Conservation (phyloP, 2,113 vertebrate genomes). For the Nesospiza acunhae region DNA sequence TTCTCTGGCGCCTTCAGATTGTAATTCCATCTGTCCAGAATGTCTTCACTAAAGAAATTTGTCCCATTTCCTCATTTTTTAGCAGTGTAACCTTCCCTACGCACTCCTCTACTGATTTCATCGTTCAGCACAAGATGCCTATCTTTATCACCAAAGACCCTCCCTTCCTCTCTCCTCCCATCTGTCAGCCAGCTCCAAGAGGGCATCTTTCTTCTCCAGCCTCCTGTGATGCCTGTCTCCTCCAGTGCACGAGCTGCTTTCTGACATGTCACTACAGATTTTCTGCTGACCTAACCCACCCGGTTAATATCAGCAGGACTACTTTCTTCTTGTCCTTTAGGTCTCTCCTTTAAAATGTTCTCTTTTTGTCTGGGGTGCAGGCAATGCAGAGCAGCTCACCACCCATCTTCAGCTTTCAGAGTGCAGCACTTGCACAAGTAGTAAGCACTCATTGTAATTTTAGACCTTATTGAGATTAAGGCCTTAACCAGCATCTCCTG, state of each 20-base stretch:
- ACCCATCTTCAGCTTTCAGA: neutral
- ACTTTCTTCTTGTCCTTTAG: neutral
- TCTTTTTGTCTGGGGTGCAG: neutral
- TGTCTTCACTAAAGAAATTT: neutral
- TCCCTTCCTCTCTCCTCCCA: neutral
- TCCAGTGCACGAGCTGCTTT: neutral
- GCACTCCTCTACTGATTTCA: accelerated
- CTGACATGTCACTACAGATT: neutral
- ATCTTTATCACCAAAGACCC: neutral
- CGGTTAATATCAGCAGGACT: neutral
- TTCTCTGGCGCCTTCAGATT: neutral
- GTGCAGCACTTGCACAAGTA: neutral
- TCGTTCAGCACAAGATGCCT: neutral
- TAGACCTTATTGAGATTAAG: neutral
- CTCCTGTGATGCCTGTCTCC: neutral
- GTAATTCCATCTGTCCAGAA: neutral
- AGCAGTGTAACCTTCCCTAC: neutral
- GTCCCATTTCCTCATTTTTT: neutral
- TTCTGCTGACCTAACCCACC: neutral
- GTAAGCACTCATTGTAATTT: neutral
- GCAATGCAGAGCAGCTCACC: neutral
- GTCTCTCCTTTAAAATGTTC: neutral
- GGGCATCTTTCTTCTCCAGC: neutral
- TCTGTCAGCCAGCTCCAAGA: neutral
- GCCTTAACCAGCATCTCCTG: neutral